Base-by-base conservation (phyloP, 1,140 invertebrate species). In the Panagrolaimus sp. region DNA sequence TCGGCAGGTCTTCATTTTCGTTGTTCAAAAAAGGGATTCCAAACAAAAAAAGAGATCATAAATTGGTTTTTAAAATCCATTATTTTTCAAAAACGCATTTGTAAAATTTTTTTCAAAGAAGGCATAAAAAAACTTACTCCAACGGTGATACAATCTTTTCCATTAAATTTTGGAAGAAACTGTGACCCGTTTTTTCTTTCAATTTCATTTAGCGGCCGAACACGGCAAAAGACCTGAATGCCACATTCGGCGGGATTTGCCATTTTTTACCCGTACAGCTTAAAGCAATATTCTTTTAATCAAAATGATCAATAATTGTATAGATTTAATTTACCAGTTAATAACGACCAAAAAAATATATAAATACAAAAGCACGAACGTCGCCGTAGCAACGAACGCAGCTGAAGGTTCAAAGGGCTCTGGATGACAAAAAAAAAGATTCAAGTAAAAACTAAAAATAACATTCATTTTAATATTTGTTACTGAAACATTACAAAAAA, bases 161-260 rank as follows among this genome's bases (percentile, higher is more conserved):
- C 89, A 67, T 93, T 93, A 86, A 98, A 98, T 87, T 96, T 97
- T 71, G 96, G 90, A 79, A 98, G 88, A 86, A 97, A 97, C 86
- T 94, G 95, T 42, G 92, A 96, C 71, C 93, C 93, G 87, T 93
- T 92, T 85, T 91, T 93, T 86, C 96, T 94, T 87, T 99, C 96
- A 57, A 91, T 91, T 84, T 96, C 91, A 86, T 98, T 99, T 61
- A 99, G 88, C 76, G 96, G 96, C 82, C 96, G 89, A 87, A 99
- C 95, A 85, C 96, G 90, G 74, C 95, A 98, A 80, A 98, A 92
- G 66, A 98, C 95, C 89, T 79, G 78, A 66, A 80, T 80, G 64
- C 80, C 79, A 70, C 78, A 80, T 47, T 80, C 78, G 5, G 74
- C 47, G 27, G 75, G 73, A 48, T 76, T 74, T 9, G 72, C 20